Evolutionary conservation across 2,797 vertebrate genomes (phyloP), one percentile per base, ranked within the genome.

Genomic region (Oceanodroma leucorhoa): DNA sequence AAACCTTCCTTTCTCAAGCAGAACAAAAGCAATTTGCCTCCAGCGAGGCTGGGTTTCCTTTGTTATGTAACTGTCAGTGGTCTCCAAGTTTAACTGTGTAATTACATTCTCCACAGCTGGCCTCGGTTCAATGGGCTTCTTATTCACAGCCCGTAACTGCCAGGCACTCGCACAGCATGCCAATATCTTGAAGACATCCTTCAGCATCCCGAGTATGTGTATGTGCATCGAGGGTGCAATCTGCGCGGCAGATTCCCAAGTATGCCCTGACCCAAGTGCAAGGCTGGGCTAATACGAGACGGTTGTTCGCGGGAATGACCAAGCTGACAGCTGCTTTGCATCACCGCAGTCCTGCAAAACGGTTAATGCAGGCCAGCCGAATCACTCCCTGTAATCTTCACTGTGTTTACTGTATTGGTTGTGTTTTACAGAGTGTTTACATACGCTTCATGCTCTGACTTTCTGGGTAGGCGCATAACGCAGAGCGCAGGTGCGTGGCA

Each of bases 291-390:
- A 12, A 38, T 9, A 9, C 0, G 14, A 14, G 83, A 6, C 1
- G 13, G 12, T 45, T 83, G 66, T 80, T 26, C 62, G 32, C 1
- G 14, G 70, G 72, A 91, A 75, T 34, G 60, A 22, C 58, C 9
- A 3, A 46, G 88, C 36, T 65, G 50, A 61, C 86, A 94, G 95
- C 94, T 94, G 95, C 88, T 95, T 89, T 26, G 20, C 86, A 62
- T 89, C 94, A 87, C 76, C 2, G 0, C 20, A 77, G 53, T 51
- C 45, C 69, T n/a, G 65, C 53, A 43, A 69, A 82, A 57, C 27
- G 21, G 58, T 43, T 43, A 34, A 46, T 9, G 32, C 32, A 11
- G 40, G 50, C 73, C 92, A 82, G 81, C 27, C 41, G 1, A 7
- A 58, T 55, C 61, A 6, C 38, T 40, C 26, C 38, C 54, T 16